A percentile compares a stretch with the other conserved stretches of the same genome.
These are phyloP conservation scores for Scelioninae gen. 2 DNA, from an alignment of 2,888 invertebrate species.

Conservation along the genomic window DNA sequence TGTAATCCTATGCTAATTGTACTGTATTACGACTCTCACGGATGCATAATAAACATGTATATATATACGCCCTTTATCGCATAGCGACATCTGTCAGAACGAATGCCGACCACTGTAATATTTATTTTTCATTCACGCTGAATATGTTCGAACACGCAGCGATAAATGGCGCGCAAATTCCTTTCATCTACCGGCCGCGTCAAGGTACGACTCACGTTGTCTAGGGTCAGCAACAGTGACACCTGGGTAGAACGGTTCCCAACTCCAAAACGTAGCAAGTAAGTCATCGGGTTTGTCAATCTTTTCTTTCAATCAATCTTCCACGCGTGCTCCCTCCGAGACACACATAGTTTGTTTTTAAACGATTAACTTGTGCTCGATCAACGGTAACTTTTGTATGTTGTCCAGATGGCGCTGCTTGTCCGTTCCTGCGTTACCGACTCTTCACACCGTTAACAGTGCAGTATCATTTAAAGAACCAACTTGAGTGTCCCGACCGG, in stretches of 20 bases:
- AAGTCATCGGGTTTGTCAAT: conserved; percentile 33
- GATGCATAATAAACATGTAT: conserved; percentile 71
- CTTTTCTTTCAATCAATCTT: conserved; percentile 4
- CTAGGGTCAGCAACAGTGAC: conserved; percentile 25
- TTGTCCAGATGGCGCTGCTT: conserved; percentile 32
- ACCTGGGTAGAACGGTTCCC: conserved; percentile 24
- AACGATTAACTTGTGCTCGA: conserved; percentile 39
- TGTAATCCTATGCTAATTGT: conserved; percentile 71
- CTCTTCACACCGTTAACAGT: conserved; percentile 1
- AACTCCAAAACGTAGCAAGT: conserved; percentile 18
- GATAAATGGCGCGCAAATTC: conserved; percentile 51
- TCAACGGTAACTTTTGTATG: conserved; percentile 39
- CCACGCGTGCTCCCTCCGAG: background rate
- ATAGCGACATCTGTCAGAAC: conserved; percentile 69
- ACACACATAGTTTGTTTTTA: conserved; percentile 33
- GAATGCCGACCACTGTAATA: conserved; percentile 63
- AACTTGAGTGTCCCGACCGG: conserved; percentile 12
- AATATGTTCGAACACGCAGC: conserved; percentile 41
- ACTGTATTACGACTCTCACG: conserved; percentile 72
- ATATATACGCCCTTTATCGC: conserved; percentile 60
- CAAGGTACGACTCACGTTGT: conserved; percentile 30
- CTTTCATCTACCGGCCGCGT: conserved; percentile 18
- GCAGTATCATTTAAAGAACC: conserved; percentile 7
- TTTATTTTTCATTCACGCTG: conserved; percentile 64
- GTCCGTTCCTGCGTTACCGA: conserved; percentile 21